These are phyloP conservation scores for Apotomis betuletana DNA, from an alignment of 2,888 invertebrate species.

Conservation along the genomic window DNA sequence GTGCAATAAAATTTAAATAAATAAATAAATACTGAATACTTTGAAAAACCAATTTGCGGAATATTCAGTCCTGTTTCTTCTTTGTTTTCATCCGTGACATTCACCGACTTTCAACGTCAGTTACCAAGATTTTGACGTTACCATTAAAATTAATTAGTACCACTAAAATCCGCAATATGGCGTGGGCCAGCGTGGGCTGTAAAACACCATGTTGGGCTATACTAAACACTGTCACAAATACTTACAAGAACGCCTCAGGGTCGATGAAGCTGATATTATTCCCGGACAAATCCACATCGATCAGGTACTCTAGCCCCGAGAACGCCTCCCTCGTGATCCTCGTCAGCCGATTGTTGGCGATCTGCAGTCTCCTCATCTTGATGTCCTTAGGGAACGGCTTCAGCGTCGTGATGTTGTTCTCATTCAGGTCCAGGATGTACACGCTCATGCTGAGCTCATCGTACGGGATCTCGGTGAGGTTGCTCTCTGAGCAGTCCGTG, in stretches of 20 bases:
- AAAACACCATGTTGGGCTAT: conserved; percentile 1
- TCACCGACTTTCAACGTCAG: background rate
- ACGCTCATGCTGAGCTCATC: conserved; percentile 87
- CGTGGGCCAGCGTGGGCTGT: no score
- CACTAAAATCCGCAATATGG: no score
- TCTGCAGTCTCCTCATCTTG: conserved; percentile 87
- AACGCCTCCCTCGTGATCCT: conserved; percentile 85
- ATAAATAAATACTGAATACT: no score
- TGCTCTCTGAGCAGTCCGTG: conserved; percentile 89
- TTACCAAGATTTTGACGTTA: background rate
- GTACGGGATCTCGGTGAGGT: conserved; percentile 87
- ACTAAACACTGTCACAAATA: conserved; percentile 44
- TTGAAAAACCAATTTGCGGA: no score
- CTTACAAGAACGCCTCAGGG: conserved; percentile 86
- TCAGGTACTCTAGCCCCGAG: conserved; percentile 85
- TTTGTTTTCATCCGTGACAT: no score
- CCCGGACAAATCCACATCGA: conserved; percentile 87
- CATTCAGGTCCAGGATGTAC: conserved; percentile 88
- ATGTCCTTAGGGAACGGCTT: conserved; percentile 86
- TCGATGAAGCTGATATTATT: conserved; percentile 86
- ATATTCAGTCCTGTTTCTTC: no score
- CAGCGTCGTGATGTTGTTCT: conserved; percentile 85
- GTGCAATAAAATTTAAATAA: no score
- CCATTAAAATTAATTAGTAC: no score
- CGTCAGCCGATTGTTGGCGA: conserved; percentile 86